Base-by-base conservation (phyloP, 2,113 vertebrate genomes). In the Brachypteracias leptosomus region DNA sequence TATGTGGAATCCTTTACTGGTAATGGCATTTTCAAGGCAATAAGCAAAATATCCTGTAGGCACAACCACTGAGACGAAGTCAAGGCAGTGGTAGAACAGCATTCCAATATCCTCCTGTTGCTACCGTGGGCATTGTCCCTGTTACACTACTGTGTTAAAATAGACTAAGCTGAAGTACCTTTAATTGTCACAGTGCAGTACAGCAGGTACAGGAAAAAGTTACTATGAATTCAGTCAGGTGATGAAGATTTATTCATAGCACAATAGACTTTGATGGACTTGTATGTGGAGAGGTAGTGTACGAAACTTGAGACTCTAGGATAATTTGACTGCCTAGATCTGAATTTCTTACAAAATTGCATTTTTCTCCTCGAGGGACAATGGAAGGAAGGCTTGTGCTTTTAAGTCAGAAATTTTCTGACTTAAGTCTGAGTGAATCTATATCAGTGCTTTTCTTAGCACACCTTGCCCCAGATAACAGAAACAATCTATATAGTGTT, bases 41-140 rank as follows among this genome's bases (percentile, higher is more conserved):
- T 57, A 58, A 75, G n/a, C 6, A 61, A 79, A 79, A 75, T 16
- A 67, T 63, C 47, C 54, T 31, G 31, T 24, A 87, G 79, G 40
- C 35, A 58, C 24, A 84, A 74, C 29, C 26, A 36, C 28, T 6
- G 44, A 68, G 20, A 84, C 59, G 29, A 90, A 62, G 87, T 85
- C 28, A 74, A 59, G 35, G 22, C 11, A 49, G 29, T 38, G 66
- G 33, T 5, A 71, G 44, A 93, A 75, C 6, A 13, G 47, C 33
- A 65, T 52, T 77, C 8, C 47, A 21, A 13, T 10, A 29, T 33
- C 3, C 2, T 59, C 25, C 40, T 70, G 7, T 72, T 93, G 47
- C 26, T 71, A 10, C 52, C 0, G 0, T 29, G 38, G 31, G 13
- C 29, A 13, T 44, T 61, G 31, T 35, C 24, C 11, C 1, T 0